These are phyloP conservation scores for Coregonus clupeaformis DNA, from an alignment of 2,113 vertebrate species.

Conservation along the genomic window DNA sequence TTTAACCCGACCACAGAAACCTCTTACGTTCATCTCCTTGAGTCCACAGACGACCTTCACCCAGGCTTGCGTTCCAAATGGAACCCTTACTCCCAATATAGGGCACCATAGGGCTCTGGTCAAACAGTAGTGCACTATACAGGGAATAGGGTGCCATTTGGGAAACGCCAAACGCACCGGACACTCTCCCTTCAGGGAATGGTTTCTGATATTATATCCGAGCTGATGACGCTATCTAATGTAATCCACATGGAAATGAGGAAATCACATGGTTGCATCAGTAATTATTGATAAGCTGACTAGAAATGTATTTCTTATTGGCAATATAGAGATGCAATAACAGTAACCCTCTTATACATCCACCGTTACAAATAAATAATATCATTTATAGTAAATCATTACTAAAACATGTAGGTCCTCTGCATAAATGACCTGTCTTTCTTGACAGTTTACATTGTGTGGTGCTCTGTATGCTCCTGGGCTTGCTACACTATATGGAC, in stretches of 20 bases:
- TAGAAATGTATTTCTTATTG: conserved; percentile 39
- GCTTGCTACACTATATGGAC: too few species aligned
- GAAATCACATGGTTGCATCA: conserved; percentile 67
- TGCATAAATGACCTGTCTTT: too few species aligned
- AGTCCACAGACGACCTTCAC: conserved; percentile 66
- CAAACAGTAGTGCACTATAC: too few species aligned
- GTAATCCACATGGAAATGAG: conserved; percentile 48
- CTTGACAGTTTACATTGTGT: too few species aligned
- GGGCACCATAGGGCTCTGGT: too few species aligned
- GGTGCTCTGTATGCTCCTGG: too few species aligned
- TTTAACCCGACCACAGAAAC: conserved; percentile 73
- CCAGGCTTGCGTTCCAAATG: background rate
- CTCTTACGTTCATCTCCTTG: conserved; percentile 67
- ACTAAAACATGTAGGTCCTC: too few species aligned
- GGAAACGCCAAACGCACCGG: too few species aligned
- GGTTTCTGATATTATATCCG: conserved; percentile 60
- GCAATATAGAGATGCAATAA: conserved; percentile 5
- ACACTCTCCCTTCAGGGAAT: conserved; percentile 62
- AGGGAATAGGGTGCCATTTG: too few species aligned
- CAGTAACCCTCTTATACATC: background rate
- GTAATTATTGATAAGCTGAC: conserved; percentile 52
- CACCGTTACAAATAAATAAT: too few species aligned
- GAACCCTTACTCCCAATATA: too few species aligned
- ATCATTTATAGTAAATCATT: too few species aligned
- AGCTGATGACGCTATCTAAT: conserved; percentile 50